Evolutionary conservation across 2,113 vertebrate genomes (phyloP).

Genomic region (Plecotus auritus): DNA sequence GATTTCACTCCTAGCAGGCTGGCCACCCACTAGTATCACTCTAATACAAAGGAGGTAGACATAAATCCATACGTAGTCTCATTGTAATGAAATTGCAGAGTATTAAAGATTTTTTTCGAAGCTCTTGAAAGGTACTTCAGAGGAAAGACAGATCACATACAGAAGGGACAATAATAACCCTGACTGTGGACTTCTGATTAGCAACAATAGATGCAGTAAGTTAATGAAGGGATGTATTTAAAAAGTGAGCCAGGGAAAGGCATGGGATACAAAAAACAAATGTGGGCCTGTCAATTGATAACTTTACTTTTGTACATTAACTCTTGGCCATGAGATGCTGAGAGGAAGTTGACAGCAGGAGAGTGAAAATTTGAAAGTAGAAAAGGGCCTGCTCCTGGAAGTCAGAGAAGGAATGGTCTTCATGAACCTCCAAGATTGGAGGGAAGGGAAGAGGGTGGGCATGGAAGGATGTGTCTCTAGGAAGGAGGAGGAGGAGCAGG

Average conservation of each 20-base stretch:
- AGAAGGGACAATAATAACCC: not conserved
- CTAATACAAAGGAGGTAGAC: not conserved
- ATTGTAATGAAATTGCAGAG: not conserved
- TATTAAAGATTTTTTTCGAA: not conserved
- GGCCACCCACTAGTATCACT: not conserved
- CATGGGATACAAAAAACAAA: not conserved
- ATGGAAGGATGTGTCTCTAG: rapidly evolving
- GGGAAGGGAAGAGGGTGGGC: not conserved
- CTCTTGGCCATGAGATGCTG: not conserved
- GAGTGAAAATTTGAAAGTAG: not conserved
- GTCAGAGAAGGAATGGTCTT: not conserved
- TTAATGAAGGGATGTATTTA: not conserved
- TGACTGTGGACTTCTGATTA: not conserved
- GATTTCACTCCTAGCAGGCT: not conserved
- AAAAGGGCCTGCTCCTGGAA: not conserved
- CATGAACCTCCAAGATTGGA: not conserved
- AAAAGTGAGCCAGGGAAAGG: not conserved
- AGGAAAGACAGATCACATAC: not conserved
- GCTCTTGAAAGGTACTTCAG: not conserved
- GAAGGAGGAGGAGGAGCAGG: not conserved
- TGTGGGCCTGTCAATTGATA: not conserved
- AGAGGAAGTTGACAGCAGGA: not conserved
- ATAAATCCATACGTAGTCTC: not conserved
- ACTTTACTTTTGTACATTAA: not conserved
- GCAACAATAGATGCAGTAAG: not conserved